phyloP scores from a whole-genome alignment of 2,113 vertebrate species.

The Phalacrocorax pelagicus region DNA sequence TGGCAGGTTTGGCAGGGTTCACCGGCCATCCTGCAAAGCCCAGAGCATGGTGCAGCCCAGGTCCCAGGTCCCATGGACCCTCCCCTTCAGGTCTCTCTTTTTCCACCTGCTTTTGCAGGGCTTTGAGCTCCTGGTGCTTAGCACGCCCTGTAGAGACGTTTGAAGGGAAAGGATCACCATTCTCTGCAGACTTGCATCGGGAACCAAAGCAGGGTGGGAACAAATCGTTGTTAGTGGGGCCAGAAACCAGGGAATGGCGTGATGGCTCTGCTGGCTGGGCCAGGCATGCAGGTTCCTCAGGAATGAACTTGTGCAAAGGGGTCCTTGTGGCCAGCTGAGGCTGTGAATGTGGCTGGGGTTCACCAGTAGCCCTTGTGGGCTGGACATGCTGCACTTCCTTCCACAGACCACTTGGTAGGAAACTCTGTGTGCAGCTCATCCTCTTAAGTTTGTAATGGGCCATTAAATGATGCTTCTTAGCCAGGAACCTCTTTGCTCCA shows the following conservation, averaged over 20 bases:
- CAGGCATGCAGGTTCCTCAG: not conserved
- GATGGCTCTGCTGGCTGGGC: not conserved
- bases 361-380: not conserved
- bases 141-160: not conserved
- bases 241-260: not conserved
- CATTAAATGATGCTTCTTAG: not conserved
- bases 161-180: not conserved
- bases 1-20: not conserved
- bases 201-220: not conserved
- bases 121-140: not conserved
- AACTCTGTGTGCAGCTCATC: not conserved
- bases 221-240: not conserved
- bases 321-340: not conserved
- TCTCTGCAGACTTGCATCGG: accelerated
- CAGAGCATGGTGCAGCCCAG: not conserved
- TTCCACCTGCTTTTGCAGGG: not conserved
- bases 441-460: accelerated
- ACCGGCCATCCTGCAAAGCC: not conserved
- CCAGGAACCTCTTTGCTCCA: not conserved
- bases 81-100: not conserved
- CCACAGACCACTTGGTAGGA: not conserved
- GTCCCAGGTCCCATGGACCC: accelerated
- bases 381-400: not conserved
- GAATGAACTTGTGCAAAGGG: not conserved
- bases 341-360: not conserved